Conservation (phyloP, 1,140 invertebrate genomes). For the Melitaea cinxia region DNA sequence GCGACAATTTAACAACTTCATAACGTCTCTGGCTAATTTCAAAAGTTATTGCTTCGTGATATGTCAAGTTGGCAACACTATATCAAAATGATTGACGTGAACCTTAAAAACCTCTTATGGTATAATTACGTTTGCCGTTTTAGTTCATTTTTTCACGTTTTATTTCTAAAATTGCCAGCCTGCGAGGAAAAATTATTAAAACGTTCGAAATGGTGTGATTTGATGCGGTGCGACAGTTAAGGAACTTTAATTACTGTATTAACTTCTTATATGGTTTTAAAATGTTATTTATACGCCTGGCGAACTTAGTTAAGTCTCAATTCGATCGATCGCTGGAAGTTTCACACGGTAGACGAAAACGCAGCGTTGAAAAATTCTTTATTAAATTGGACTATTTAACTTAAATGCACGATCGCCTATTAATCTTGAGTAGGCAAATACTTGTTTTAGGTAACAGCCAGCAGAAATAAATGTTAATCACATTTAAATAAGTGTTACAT, state of each 20-base stretch:
- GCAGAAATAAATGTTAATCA: too few species aligned
- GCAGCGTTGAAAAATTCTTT: constrained; percentile 5
- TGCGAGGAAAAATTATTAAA: constrained; percentile 4
- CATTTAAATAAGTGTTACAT: too few species aligned
- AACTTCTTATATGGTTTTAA: constrained; percentile 34
- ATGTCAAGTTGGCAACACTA: not conserved
- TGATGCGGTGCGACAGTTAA: constrained; percentile 36
- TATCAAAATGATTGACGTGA: constrained; percentile 20
- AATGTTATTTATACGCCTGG: constrained; percentile 35
- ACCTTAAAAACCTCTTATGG: constrained; percentile 15
- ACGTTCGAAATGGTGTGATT: constrained; percentile 25
- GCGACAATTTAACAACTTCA: not conserved
- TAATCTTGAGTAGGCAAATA: too few species aligned
- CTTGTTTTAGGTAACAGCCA: too few species aligned
- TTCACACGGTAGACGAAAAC: constrained; percentile 17
- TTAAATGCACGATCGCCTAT: too few species aligned
- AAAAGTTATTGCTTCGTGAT: not conserved
- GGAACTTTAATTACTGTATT: constrained; percentile 38
- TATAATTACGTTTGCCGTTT: constrained; percentile 27
- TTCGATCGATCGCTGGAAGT: constrained; percentile 22
- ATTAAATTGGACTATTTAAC: too few species aligned
- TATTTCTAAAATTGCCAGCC: not conserved
- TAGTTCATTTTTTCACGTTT: constrained; percentile 5
- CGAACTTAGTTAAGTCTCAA: constrained; percentile 32
- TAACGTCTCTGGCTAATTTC: not conserved